Percentiles rank a stretch among this genome's conserved stretches.
Evolutionary conservation across 2,797 vertebrate genomes (phyloP).

Genomic region (Fratercula arctica): DNA sequence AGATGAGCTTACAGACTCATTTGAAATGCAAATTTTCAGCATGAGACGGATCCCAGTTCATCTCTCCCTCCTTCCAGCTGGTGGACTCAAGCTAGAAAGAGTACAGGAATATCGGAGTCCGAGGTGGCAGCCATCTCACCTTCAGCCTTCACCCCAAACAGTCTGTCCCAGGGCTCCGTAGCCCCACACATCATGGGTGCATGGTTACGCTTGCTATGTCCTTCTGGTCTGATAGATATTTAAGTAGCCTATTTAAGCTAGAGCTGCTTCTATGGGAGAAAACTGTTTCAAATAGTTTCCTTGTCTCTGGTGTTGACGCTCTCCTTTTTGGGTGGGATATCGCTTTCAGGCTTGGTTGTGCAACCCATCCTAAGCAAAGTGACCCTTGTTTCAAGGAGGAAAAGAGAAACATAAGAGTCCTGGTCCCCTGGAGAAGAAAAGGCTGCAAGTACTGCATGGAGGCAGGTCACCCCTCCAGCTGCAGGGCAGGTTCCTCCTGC

Average conservation of each 20-base stretch:
- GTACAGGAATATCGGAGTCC: background rate
- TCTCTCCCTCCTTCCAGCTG: background rate
- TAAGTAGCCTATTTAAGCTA: background rate
- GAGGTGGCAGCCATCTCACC: background rate
- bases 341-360: background rate
- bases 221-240: background rate
- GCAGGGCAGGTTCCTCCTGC: background rate
- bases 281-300: background rate
- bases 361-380: background rate
- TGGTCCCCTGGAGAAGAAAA: background rate
- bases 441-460: background rate
- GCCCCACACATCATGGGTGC: too few species aligned
- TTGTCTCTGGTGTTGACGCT: background rate
- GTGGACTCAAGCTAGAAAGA: background rate
- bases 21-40: background rate
- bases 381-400: background rate
- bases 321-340: background rate
- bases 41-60: background rate
- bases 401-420: background rate
- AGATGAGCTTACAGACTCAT: background rate
- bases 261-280: background rate
- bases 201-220: background rate
- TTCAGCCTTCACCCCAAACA: accelerated
- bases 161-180: background rate
- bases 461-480: background rate